These are phyloP conservation scores for Cryptotermes secundus DNA, from an alignment of 1,140 invertebrate species.

Conservation along the genomic window DNA sequence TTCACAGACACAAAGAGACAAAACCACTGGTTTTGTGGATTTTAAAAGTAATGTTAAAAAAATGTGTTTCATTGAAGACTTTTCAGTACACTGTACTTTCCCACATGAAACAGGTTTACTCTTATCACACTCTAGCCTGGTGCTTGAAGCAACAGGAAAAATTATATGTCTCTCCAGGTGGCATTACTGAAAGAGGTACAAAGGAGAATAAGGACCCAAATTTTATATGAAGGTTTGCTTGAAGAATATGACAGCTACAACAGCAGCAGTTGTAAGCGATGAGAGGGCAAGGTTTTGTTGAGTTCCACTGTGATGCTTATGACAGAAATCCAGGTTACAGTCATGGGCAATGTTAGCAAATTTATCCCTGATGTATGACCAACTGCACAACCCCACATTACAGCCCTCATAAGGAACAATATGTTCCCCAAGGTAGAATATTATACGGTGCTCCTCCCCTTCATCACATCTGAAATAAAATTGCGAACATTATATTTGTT, in stretches of 20 bases:
- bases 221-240: neutral
- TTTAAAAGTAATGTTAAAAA: too few relatives aligned
- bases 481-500: too few relatives aligned
- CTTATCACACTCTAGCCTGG: too few relatives aligned
- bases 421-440: conserved; percentile 53
- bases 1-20: too few relatives aligned
- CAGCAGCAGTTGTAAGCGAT: neutral
- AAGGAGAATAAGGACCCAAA: neutral
- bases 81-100: too few relatives aligned
- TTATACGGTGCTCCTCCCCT: conserved; percentile 48
- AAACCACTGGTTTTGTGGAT: too few relatives aligned
- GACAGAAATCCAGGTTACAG: conserved; percentile 31
- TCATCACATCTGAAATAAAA: conserved; percentile 46
- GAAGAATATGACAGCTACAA: neutral
- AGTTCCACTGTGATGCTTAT: neutral
- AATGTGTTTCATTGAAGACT: too few relatives aligned
- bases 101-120: too few relatives aligned
- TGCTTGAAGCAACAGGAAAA: too few relatives aligned
- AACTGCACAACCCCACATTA: conserved; percentile 53
- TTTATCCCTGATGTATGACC: conserved; percentile 50
- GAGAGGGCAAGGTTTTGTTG: neutral
- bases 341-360: conserved; percentile 37
- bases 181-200: too few relatives aligned
- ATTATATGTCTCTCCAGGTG: too few relatives aligned
- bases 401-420: conserved; percentile 49